These are phyloP conservation scores for Drosophila trichaetosa DNA, from an alignment of 2,888 invertebrate species.

Conservation along the genomic window DNA sequence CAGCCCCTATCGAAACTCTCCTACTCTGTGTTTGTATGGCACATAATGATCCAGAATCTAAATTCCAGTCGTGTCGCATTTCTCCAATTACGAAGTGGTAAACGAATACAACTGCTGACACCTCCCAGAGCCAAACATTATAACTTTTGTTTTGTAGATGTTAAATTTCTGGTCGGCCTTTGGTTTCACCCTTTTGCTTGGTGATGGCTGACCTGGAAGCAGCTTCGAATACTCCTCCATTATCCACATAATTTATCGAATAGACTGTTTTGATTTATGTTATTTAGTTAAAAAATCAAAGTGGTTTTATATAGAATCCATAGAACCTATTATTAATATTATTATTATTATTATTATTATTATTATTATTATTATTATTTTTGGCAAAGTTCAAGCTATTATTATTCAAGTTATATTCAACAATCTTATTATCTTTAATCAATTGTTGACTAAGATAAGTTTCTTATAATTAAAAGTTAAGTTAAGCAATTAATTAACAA, in stretches of 20 bases:
- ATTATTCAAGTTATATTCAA: background rate
- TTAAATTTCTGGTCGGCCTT: slow-evolving; percentile 78
- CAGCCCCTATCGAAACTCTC: slow-evolving; percentile 78
- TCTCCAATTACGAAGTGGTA: slow-evolving; percentile 79
- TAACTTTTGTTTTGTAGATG: slow-evolving; percentile 40
- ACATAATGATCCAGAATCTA: slow-evolving; percentile 66
- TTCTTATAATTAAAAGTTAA: background rate
- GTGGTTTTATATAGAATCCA: too few species aligned
- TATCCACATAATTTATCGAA: background rate
- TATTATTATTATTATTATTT: background rate
- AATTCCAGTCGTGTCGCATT: slow-evolving; percentile 59
- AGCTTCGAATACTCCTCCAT: background rate
- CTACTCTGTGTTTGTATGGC: slow-evolving; percentile 78
- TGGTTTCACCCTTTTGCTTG: slow-evolving; percentile 65
- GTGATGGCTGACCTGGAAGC: slow-evolving; percentile 6
- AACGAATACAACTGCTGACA: background rate
- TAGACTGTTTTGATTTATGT: background rate
- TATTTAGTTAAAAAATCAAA: too few species aligned
- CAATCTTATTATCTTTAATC: background rate
- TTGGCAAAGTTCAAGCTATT: too few species aligned
- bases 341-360: slow-evolving; percentile 4
- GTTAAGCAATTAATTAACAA: background rate
- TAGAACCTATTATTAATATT: background rate
- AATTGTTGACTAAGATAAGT: background rate
- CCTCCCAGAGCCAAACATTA: background rate